These are phyloP conservation scores for Conus ventricosus DNA, from an alignment of 1,140 invertebrate genomes.

Conservation along the genomic window DNA sequence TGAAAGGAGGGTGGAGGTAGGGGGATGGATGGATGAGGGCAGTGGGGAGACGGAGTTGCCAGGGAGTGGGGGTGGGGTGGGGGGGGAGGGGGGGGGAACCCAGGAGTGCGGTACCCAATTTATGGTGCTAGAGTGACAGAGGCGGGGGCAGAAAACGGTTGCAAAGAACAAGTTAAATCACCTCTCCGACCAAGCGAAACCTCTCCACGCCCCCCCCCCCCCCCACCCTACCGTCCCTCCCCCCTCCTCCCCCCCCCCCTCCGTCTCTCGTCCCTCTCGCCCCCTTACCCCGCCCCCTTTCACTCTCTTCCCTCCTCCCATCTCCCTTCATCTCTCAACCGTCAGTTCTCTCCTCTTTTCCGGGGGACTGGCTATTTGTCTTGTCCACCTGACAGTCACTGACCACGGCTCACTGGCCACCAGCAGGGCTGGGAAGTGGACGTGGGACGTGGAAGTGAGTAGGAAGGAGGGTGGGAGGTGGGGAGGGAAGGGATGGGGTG, in stretches of 20 bases:
- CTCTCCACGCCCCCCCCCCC: neutral
- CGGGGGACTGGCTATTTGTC: neutral
- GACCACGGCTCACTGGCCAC: neutral
- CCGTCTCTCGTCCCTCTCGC: neutral
- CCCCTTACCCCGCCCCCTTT: neutral
- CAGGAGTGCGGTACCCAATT: neutral
- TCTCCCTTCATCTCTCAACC: neutral
- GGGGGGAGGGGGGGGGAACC: too few relatives aligned
- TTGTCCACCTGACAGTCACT: neutral
- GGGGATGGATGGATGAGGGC: neutral
- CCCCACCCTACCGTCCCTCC: neutral
- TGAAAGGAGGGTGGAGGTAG: neutral
- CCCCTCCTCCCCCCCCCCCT: neutral
- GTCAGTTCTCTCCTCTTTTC: neutral
- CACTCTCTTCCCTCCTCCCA: neutral
- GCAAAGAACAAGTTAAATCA: neutral
- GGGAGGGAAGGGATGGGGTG: too few relatives aligned
- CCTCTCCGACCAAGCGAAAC: conserved; percentile 3
- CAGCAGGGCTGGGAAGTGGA: too few relatives aligned
- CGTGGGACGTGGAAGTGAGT: too few relatives aligned
- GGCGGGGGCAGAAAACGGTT: too few relatives aligned
- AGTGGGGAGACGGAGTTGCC: neutral
- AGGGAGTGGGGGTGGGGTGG: too few relatives aligned
- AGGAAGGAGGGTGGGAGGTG: too few relatives aligned
- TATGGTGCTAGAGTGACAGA: neutral